phyloP scores from a whole-genome alignment of 2,888 invertebrate genomes.

The Sympetrum striolatum region DNA sequence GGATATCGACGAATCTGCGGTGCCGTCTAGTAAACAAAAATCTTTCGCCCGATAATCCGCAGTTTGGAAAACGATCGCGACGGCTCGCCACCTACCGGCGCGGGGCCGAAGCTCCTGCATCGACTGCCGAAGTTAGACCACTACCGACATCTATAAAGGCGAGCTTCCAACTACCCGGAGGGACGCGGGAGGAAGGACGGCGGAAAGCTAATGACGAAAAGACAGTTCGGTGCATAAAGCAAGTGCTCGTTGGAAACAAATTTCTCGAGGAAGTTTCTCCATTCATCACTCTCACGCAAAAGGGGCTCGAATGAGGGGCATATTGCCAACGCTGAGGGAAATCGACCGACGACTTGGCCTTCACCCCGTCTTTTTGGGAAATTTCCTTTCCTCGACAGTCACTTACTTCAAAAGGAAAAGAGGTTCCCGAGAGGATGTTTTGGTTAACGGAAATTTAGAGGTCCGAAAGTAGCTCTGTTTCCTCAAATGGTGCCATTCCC shows the following conservation, averaged over 20 bases:
- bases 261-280: background rate
- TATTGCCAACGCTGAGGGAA: background rate
- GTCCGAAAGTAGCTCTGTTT: no score
- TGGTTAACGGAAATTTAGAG: no score
- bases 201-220: background rate
- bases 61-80: background rate
- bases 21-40: background rate
- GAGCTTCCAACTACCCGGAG: background rate
- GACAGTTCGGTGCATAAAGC: background rate
- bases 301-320: background rate
- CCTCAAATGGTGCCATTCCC: no score
- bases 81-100: conserved; percentile 9
- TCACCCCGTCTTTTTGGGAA: background rate
- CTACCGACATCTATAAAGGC: conserved; percentile 31
- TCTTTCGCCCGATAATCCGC: background rate
- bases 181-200: background rate
- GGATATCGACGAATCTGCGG: no score
- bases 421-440: background rate
- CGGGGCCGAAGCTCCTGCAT: background rate
- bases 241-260: background rate
- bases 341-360: background rate
- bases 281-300: background rate
- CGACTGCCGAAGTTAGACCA: background rate
- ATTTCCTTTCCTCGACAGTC: background rate
- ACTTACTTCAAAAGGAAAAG: background rate